These are phyloP conservation scores for Eristalis arbustorum DNA, from an alignment of 2,888 invertebrate species.

Conservation along the genomic window DNA sequence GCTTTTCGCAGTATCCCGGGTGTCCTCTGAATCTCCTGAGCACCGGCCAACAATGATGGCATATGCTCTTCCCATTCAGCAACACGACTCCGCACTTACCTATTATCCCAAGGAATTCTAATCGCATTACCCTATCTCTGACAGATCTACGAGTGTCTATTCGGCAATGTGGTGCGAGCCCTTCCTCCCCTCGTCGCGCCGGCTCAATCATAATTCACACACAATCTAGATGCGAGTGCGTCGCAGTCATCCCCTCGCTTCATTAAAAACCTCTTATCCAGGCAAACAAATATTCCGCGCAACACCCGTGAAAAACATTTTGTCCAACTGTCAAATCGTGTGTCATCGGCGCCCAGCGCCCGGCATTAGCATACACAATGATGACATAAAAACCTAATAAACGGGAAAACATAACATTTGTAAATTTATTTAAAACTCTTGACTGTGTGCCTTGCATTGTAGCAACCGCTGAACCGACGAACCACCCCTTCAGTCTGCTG, in stretches of 20 bases:
- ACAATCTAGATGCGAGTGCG: slow-evolving; percentile 20
- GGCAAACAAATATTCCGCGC: slow-evolving; percentile 31
- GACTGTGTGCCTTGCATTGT: slow-evolving; percentile 43
- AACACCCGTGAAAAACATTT: slow-evolving; percentile 55
- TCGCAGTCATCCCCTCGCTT: slow-evolving; percentile 12
- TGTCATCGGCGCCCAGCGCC: slow-evolving; percentile 33
- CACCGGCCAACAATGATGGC: slow-evolving; percentile 30
- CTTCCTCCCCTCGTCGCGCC: neutral
- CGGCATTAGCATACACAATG: slow-evolving; percentile 61
- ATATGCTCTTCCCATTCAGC: slow-evolving; percentile 41
- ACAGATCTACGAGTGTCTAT: slow-evolving; percentile 32
- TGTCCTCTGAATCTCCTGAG: neutral
- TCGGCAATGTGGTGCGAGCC: neutral
- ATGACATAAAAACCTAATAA: slow-evolving; percentile 71
- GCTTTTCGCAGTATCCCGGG: neutral
- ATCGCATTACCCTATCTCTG: slow-evolving; percentile 54
- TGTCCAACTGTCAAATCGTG: slow-evolving; percentile 67
- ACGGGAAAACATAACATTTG: slow-evolving; percentile 68
- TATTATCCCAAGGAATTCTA: slow-evolving; percentile 14
- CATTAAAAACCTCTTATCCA: slow-evolving; percentile 67
- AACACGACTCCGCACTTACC: slow-evolving; percentile 41
- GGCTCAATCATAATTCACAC: slow-evolving; percentile 46
- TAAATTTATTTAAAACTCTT: slow-evolving; percentile 70
- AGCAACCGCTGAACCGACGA: slow-evolving; percentile 6
- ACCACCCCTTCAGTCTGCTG: slow-evolving; percentile 27